Percentiles rank a stretch among this genome's conserved stretches.
These are phyloP conservation scores for Kryphioiulus occultus DNA, from an alignment of 2,888 invertebrate species.

Conservation along the genomic window DNA sequence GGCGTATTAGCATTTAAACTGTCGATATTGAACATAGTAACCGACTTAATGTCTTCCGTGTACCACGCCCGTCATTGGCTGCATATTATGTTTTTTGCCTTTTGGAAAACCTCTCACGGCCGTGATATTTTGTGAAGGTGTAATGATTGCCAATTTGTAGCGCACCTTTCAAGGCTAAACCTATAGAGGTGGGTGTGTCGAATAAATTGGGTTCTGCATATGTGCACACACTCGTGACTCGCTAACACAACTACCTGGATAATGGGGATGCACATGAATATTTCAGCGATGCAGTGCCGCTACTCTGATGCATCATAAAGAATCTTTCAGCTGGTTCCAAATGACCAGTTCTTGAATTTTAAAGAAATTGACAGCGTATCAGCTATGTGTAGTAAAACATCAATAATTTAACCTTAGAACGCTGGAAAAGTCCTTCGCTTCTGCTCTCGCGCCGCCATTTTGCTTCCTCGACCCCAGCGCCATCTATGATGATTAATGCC, in stretches of 20 bases:
- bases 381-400: too few species aligned
- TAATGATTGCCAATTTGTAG: conserved; percentile 15
- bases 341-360: too few species aligned
- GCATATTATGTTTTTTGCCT: background rate
- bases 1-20: background rate
- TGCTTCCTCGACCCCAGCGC: too few species aligned
- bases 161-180: background rate
- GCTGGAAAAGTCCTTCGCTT: too few species aligned
- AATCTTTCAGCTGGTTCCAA: too few species aligned
- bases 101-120: background rate
- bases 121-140: background rate
- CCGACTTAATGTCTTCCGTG: background rate
- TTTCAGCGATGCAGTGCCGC: background rate
- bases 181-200: background rate
- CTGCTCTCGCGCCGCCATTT: too few species aligned
- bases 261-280: background rate
- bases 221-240: background rate
- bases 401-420: too few species aligned
- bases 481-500: too few species aligned
- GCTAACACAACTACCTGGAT: background rate
- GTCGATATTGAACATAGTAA: background rate
- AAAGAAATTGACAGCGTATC: too few species aligned
- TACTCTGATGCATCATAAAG: background rate
- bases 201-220: background rate
- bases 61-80: background rate